Base-by-base conservation (phyloP, 2,888 invertebrate genomes). In the Himalopsyche japonica region DNA sequence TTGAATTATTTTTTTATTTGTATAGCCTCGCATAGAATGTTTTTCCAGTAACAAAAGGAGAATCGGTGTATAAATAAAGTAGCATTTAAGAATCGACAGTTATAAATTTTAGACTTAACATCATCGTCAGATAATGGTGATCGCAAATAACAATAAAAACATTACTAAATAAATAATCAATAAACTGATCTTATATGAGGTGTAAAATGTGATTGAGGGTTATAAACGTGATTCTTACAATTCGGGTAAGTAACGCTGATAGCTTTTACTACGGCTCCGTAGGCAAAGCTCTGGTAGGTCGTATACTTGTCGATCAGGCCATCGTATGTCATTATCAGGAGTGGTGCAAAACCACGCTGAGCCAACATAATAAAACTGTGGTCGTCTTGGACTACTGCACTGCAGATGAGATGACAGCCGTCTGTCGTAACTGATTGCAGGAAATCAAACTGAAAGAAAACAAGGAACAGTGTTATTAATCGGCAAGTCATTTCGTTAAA, bases 401-500 rank as follows among this genome's bases (percentile, higher is more conserved):
- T 57, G 20, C 30, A 76, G 12, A 84, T 30, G 18, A 76, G 43
- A 43, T 47, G 83, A 37, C 83, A 84, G 70, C 82, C 79, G 18
- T 64, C 57, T 80, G 83, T 80, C 57, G 43, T 15, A 34, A 82
- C 64, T 48, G 86, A 85, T 85, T 87, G 86, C 84, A 86, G 47
- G 5, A 83, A 76, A 79, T 86, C 85, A 77, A 87, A 87, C 84
- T 87, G 86, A 82, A 86, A 78, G 15, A 47, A 34, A 37, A 43
- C 47, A 43, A 2, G 10, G 57, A 20, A 57, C 15, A 7, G 10
- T 57, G 4, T 57, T 48, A 48, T 48, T 18, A 48, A 48, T 18
- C 7, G 3, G 2, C 15, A 20, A 20, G 2, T 57, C 8, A 20
- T 10, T 57, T 57, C 24, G 20, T 15, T 12, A 15, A 43, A 43